Conservation (phyloP, 2,888 invertebrate genomes). For the Meta bourneti region DNA sequence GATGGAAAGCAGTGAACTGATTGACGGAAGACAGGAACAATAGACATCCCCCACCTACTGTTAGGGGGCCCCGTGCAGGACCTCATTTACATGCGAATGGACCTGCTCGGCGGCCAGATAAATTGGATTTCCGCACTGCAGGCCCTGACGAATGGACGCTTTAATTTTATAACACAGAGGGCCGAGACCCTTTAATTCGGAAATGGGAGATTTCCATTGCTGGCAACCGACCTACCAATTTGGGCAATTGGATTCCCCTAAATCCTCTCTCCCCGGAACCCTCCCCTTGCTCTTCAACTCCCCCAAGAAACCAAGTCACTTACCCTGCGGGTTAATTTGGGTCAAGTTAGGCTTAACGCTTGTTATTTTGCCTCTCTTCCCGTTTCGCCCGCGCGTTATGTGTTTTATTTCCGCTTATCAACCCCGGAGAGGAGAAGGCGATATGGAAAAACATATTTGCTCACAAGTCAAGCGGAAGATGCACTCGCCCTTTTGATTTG, state of each 20-base stretch:
- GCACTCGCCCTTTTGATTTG: constrained; percentile 28
- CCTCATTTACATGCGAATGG: constrained; percentile 76
- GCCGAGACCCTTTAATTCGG: constrained; percentile 76
- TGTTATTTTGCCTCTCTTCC: constrained; percentile 48
- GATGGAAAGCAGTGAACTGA: constrained; percentile 68
- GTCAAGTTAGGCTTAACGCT: constrained; percentile 77
- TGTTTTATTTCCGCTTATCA: constrained; percentile 48
- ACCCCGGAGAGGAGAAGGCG: neutral
- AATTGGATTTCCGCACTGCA: constrained; percentile 76
- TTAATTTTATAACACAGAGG: constrained; percentile 76
- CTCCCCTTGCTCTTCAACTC: neutral
- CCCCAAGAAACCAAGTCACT: constrained; percentile 74
- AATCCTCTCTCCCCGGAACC: constrained; percentile 18
- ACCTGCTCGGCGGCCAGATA: constrained; percentile 71
- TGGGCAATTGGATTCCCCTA: constrained; percentile 75
- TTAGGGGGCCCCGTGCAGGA: constrained; percentile 24
- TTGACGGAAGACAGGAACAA: constrained; percentile 75
- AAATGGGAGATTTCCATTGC: constrained; percentile 75
- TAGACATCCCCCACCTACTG: constrained; percentile 64
- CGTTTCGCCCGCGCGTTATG: constrained; percentile 20
- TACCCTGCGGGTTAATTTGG: constrained; percentile 75
- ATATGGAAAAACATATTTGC: constrained; percentile 67
- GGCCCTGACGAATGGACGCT: constrained; percentile 73
- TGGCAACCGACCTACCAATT: constrained; percentile 75
- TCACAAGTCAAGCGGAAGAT: constrained; percentile 48